These are phyloP conservation scores for Acanthoscelides obtectus DNA, from an alignment of 2,888 invertebrate genomes.

Conservation along the genomic window DNA sequence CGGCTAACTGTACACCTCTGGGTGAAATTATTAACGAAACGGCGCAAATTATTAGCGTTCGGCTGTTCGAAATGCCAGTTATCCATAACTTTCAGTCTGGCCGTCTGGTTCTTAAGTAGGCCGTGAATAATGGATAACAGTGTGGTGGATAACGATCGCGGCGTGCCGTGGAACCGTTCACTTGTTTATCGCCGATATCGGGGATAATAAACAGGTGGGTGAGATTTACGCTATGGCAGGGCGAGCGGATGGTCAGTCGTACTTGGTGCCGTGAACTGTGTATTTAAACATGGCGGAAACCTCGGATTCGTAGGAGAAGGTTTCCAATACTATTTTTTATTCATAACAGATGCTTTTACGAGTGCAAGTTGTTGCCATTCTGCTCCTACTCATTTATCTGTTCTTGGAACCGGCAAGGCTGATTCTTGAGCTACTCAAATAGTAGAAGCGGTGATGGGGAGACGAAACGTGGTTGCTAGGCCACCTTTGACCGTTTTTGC, in stretches of 20 bases:
- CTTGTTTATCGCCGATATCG: neutral
- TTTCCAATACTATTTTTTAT: no score
- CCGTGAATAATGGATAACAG: neutral
- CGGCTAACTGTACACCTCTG: neutral
- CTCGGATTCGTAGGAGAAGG: no score
- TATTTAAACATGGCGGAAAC: no score
- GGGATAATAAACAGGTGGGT: neutral
- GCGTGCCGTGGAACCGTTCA: neutral
- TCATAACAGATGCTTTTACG: no score
- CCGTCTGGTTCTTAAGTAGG: neutral
- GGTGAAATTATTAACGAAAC: neutral
- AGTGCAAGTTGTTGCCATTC: no score
- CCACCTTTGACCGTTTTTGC: no score
- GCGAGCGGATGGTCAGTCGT: neutral
- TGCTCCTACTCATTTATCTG: no score
- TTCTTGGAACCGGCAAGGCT: no score
- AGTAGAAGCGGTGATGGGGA: no score
- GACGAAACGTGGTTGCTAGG: no score
- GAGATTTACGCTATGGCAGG: neutral
- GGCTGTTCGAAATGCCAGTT: neutral
- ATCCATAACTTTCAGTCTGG: neutral
- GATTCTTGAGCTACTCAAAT: no score
- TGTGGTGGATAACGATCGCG: neutral
- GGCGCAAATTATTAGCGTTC: neutral
- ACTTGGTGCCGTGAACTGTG: no score